A percentile compares a stretch with the other conserved stretches of the same genome.
These are phyloP conservation scores for Propithecus deckenii DNA, from an alignment of 2,797 vertebrate species.

Conservation along the genomic window DNA sequence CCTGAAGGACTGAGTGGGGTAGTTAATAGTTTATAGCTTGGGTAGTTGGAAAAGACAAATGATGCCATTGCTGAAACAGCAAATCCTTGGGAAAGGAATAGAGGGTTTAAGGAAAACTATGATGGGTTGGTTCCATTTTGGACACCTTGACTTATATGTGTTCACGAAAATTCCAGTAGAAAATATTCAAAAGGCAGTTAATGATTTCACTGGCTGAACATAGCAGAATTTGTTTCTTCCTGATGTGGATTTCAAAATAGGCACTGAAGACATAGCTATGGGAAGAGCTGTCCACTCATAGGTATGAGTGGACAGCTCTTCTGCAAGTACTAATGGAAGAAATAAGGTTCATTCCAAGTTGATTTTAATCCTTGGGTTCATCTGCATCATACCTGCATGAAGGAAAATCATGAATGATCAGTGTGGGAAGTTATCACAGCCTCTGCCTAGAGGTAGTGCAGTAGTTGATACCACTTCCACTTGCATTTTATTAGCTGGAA, in stretches of 20 bases:
- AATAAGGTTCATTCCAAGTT: background rate
- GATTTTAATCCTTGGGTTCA: background rate
- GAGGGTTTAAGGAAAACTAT: background rate
- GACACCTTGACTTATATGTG: background rate
- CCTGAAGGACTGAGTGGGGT: background rate
- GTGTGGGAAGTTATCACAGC: background rate
- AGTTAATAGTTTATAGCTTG: background rate
- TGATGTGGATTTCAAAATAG: background rate
- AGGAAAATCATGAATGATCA: background rate
- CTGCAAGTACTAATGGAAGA: background rate
- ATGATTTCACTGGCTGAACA: background rate
- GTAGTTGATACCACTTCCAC: background rate
- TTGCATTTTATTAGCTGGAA: background rate
- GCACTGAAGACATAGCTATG: too few relatives aligned
- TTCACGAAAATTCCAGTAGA: background rate
- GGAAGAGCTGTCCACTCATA: too few relatives aligned
- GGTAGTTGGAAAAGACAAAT: background rate
- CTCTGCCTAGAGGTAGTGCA: background rate
- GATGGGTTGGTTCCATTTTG: background rate
- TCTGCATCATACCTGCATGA: background rate
- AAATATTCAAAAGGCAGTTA: background rate
- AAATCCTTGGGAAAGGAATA: background rate
- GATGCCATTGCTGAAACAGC: background rate
- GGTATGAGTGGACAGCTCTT: background rate
- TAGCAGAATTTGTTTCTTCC: background rate